Base-by-base conservation (phyloP, 2,888 invertebrate species). In the Eupithecia vulgata region DNA sequence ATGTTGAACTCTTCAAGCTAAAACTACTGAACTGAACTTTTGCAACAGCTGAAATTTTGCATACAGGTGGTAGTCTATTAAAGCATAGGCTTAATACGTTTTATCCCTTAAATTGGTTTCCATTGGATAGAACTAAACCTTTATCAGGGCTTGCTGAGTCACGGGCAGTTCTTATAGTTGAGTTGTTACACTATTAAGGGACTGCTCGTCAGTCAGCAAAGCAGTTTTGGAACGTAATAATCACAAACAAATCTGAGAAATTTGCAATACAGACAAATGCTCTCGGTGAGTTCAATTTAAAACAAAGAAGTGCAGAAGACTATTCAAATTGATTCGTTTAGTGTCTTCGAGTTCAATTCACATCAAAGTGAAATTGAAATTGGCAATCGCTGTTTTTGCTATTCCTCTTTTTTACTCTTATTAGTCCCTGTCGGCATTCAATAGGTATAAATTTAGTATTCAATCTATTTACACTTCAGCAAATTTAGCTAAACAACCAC, bases 311-410 rank as follows among this genome's bases (percentile, higher is more conserved):
- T 67, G 42, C 66, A 66, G 45, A 67, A 21, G 17, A 15, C 25
- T 67, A 52, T 37, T 62, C 35, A 62, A 62, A 69, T 69, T 62
- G 61, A 59, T 68, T 68, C 68, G 59, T 57, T 57, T 37, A 42
- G 25, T 40, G 13, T 30, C 12, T 59, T 30, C 59, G 30, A 69
- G 69, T 69, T 42, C 62, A 34, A 45, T 69, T 62, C 34, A 34
- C 13, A 62, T 48, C 45, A 64, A 69, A 62, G 59, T 15, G 13
- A 15, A 64, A 35, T 45, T 62, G 30, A 45, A 45, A 62, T 62
- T 62, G 62, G 62, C n/a, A 21, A 62, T 69, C 62, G 68, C 17
- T 21, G 48, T 59, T 30, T 59, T 13, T 59, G 25, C 7, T 30
- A 4, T 25, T 59, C 15, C 12, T 59, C 6, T 52, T 59, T n/a